phyloP scores from a whole-genome alignment of 2,797 vertebrate species.

The Heteromormyrus szaboi region DNA sequence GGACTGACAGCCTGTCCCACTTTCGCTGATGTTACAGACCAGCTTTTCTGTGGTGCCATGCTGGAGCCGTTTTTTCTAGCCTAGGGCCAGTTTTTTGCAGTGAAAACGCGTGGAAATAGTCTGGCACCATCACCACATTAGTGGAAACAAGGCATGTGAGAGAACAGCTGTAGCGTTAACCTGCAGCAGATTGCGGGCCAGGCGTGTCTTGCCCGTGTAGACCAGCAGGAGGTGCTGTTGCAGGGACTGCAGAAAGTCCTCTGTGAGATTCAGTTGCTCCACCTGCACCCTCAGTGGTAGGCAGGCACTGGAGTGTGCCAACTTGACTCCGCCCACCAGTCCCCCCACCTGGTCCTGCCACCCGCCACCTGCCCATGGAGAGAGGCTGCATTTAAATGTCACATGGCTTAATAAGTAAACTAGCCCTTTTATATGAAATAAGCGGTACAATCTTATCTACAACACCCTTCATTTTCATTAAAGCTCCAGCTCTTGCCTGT shows the following conservation, averaged over 20 bases:
- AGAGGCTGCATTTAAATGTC: not conserved
- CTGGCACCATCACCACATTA: not conserved
- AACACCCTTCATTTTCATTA: not conserved
- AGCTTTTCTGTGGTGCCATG: not conserved
- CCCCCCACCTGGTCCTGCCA: conserved; percentile 98
- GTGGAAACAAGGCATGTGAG: not conserved
- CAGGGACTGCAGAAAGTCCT: conserved; percentile 65
- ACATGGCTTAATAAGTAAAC: not conserved
- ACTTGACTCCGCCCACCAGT: conserved; percentile 80
- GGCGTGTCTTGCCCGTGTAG: conserved; percentile 89
- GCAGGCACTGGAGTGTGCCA: conserved; percentile 71
- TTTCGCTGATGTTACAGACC: not conserved
- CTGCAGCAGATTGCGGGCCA: conserved; percentile 92
- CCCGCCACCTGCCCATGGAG: conserved; percentile 71
- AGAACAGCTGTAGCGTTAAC: conserved; percentile 43
- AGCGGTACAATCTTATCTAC: not conserved
- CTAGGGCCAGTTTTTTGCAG: not conserved
- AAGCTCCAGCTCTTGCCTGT: conserved; percentile 64
- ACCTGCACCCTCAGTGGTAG: conserved; percentile 80
- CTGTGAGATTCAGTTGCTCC: conserved; percentile 60
- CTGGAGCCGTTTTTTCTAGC: not conserved
- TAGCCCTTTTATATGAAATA: not conserved
- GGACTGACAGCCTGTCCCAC: not conserved
- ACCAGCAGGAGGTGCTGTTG: conserved; percentile 81
- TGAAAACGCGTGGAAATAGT: not conserved